These are phyloP conservation scores for Empidonax traillii DNA, from an alignment of 2,113 vertebrate species.

Conservation along the genomic window DNA sequence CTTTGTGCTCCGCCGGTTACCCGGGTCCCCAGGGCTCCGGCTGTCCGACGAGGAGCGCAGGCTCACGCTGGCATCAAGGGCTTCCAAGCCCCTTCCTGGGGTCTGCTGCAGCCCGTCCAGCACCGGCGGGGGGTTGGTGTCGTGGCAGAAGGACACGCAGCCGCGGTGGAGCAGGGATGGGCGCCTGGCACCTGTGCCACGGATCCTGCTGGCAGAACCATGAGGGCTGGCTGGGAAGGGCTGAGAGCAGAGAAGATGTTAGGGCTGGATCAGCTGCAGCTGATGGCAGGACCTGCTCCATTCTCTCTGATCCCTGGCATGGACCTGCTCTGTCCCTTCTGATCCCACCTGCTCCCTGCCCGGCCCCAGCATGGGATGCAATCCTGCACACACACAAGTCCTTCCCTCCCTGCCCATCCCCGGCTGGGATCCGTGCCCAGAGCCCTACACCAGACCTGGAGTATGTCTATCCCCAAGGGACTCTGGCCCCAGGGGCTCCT, in stretches of 20 bases:
- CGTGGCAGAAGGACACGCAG: slow-evolving; percentile 46
- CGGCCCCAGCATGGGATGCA: fast-evolving
- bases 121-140: background rate
- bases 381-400: background rate
- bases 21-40: slow-evolving; percentile 79
- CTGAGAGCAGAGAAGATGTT: background rate
- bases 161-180: slow-evolving; percentile 73
- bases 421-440: fast-evolving
- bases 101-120: background rate
- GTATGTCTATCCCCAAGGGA: background rate
- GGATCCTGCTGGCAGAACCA: slow-evolving; percentile 66
- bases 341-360: background rate
- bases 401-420: background rate
- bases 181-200: slow-evolving; percentile 53
- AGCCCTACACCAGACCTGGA: background rate
- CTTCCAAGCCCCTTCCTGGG: background rate
- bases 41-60: slow-evolving; percentile 78
- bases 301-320: background rate
- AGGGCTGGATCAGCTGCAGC: background rate
- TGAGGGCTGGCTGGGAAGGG: background rate
- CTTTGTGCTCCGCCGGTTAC: slow-evolving; percentile 51
- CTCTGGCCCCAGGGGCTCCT: background rate
- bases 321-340: background rate
- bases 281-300: fast-evolving
- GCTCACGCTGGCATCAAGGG: background rate